Base-by-base conservation (phyloP, 2,888 invertebrate species). In the Adineta ricciae region DNA sequence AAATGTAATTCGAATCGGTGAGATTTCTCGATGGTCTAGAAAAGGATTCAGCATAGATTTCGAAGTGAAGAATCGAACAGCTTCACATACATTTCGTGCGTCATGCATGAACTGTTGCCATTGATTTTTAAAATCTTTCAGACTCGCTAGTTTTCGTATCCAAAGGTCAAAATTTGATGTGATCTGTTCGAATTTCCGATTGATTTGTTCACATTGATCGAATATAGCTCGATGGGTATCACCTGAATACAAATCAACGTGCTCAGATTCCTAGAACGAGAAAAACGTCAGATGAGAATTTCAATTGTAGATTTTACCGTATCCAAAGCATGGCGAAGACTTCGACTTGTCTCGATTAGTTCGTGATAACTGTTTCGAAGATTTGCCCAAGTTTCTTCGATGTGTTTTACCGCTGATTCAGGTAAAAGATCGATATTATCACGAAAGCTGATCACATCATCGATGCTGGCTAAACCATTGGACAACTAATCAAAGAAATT, bases 151-250 rank as follows among this genome's bases (percentile, higher is more conserved):
- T 87, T 92, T 93, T 86, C 92, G 93, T 88, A 93, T 93, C 93
- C 93, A 94, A 89, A 92, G 93, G 89, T 94, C 93, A 93, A 94
- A 93, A 89, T 93, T 93, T 87, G 54, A 82, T 8, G 73, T 32
- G 24, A 85, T 82, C 24, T 82, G 73, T 46, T 85, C 85, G 36
- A 54, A 49, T 82, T 73, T 50, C 78, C 84, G 83, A 24, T 50
- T 83, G 0, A 78, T 52, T 38, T 84, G 78, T 41, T 78, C 78
- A 78, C 41, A 78, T 41, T 78, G 78, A 78, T 78, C 41, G 41
- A 78, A n/a, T 24, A 78, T 41, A 14, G 78, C 3, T 36, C 78
- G 78, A 24, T 78, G n/a, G n/a, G 78, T 41, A 41, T 78, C 78
- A 41, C 41, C 24, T 38, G 41, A n/a, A 24, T 78, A 41, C 24